These are phyloP conservation scores for Plutella xylostella DNA, from an alignment of 2,888 invertebrate genomes.

Conservation along the genomic window DNA sequence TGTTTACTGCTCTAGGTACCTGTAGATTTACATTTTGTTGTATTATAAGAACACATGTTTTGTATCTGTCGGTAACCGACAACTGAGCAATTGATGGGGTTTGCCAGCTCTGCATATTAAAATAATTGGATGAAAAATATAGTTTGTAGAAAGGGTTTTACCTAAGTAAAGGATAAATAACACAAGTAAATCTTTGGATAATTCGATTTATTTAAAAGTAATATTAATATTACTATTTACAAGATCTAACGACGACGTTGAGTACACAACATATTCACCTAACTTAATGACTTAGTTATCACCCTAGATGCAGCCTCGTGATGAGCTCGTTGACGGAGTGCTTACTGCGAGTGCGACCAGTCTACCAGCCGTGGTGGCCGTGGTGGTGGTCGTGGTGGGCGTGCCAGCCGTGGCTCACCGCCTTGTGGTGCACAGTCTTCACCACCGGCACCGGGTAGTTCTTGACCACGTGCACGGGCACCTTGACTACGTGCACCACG, in stretches of 20 bases:
- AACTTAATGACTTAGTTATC: conserved; percentile 68
- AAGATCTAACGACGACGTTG: conserved; percentile 34
- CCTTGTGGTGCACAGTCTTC: conserved; percentile 60
- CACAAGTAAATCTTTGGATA: conserved; percentile 42
- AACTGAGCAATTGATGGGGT: too few relatives aligned
- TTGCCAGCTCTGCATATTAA: too few relatives aligned
- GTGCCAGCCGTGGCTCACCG: conserved; percentile 28
- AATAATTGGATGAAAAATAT: too few relatives aligned
- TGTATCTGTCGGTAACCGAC: too few relatives aligned
- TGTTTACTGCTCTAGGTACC: too few relatives aligned
- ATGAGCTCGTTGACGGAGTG: conserved; percentile 39
- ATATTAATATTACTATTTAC: conserved; percentile 59
- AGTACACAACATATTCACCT: conserved; percentile 37
- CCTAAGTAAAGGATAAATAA: neutral
- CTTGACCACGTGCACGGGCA: conserved; percentile 55
- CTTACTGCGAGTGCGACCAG: neutral
- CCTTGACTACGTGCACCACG: conserved; percentile 59
- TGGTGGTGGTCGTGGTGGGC: conserved; percentile 26
- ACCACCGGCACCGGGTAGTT: conserved; percentile 50
- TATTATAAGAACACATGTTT: too few relatives aligned
- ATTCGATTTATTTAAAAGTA: conserved; percentile 39
- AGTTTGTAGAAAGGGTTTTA: neutral
- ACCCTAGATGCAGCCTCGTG: conserved; percentile 66
- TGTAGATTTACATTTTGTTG: too few relatives aligned
- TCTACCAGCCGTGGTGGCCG: conserved; percentile 22